A percentile compares a stretch with the other conserved stretches of the same genome.
phyloP scores from a whole-genome alignment of 2,113 vertebrate genomes.

The Acinonyx jubatus region DNA sequence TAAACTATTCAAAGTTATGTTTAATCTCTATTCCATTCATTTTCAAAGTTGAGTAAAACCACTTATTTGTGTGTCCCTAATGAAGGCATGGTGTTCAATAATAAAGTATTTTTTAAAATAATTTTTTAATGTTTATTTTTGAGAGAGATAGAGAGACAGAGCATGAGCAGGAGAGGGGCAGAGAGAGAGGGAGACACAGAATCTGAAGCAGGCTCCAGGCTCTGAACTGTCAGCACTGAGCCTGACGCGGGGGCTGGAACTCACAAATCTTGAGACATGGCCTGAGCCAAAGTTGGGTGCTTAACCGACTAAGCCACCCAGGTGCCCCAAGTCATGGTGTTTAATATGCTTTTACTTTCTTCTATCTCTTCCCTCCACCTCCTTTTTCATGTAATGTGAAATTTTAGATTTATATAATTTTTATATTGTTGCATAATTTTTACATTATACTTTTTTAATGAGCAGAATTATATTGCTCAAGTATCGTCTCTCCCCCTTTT shows the following conservation, averaged over 20 bases:
- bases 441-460: neutral
- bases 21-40: neutral
- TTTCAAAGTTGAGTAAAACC: slow-evolving; percentile 6
- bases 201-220: too few species aligned
- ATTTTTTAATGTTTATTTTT: too few species aligned
- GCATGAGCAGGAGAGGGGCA: too few species aligned
- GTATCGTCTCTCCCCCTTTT: neutral
- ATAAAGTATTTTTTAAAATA: too few species aligned
- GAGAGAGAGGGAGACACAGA: too few species aligned
- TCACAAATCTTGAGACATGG: too few species aligned
- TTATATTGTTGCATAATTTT: neutral
- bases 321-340: neutral
- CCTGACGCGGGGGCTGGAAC: too few species aligned
- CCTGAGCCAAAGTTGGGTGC: too few species aligned
- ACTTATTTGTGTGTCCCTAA: neutral
- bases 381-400: neutral
- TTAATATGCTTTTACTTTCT: neutral
- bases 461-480: neutral
- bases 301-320: too few species aligned
- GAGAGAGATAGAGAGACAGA: too few species aligned
- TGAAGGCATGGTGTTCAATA: neutral
- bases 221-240: too few species aligned
- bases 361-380: neutral
- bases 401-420: neutral
- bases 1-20: neutral